Evolutionary conservation across 1,140 invertebrate genomes (phyloP).

Genomic region (Lysiphlebus fabarum): DNA sequence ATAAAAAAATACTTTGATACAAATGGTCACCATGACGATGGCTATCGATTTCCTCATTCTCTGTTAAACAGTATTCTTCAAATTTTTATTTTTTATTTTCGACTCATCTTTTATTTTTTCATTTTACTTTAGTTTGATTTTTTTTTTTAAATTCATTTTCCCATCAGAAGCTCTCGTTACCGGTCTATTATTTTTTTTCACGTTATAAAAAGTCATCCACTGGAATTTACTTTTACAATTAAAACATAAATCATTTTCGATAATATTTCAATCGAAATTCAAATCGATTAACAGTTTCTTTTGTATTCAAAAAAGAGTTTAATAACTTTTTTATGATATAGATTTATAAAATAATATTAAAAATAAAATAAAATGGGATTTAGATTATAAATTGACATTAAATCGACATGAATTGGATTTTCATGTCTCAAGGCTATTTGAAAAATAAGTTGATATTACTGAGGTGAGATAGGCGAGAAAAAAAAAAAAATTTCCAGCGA

Average conservation of each 20-base stretch:
- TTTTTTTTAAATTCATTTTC: slow-evolving; percentile 13
- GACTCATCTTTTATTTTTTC: neutral
- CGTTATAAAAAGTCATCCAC: slow-evolving; percentile 12
- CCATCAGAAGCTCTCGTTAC: slow-evolving; percentile 21
- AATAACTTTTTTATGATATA: no score
- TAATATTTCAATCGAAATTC: no score
- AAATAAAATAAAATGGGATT: no score
- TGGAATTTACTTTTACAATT: neutral
- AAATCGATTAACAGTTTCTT: neutral
- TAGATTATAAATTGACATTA: no score
- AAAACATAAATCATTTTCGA: neutral
- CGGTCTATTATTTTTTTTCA: slow-evolving; percentile 19
- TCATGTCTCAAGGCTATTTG: no score
- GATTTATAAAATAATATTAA: no score
- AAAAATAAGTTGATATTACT: no score
- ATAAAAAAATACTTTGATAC: slow-evolving; percentile 31
- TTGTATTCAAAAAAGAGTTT: neutral
- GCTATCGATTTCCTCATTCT: slow-evolving; percentile 35
- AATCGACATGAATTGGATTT: no score
- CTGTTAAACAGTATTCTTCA: slow-evolving; percentile 10
- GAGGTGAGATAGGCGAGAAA: no score
- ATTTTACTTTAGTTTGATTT: neutral
- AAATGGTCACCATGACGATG: slow-evolving; percentile 43
- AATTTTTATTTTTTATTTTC: slow-evolving; percentile 8
- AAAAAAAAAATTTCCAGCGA: no score